A percentile compares a stretch with the other conserved stretches of the same genome.
Evolutionary conservation across 2,113 vertebrate species (phyloP).

Genomic region (Probosciger aterrimus): DNA sequence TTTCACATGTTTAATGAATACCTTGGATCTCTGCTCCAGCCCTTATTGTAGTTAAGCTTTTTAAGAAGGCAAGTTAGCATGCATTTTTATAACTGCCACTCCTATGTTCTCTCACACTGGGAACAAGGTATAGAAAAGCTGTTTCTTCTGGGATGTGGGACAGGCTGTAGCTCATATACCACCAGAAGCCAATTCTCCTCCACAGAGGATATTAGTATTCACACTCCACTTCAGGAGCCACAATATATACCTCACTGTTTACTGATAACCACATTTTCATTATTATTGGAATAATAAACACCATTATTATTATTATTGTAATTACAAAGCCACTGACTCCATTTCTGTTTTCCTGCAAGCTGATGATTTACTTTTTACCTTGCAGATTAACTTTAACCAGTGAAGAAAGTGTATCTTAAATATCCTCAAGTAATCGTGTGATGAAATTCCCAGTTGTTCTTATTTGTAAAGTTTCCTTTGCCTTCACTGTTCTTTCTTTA

Average conservation of each 20-base stretch:
- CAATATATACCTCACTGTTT: rapidly evolving
- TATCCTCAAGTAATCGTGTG: background rate
- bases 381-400: background rate
- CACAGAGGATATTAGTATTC: background rate
- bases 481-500: background rate
- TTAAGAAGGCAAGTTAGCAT: background rate
- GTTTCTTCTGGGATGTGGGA: background rate
- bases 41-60: background rate
- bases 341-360: background rate
- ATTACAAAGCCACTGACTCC: background rate
- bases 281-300: background rate
- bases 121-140: background rate
- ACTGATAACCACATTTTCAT: background rate
- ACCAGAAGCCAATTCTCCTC: background rate
- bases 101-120: background rate
- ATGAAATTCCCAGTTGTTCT: background rate
- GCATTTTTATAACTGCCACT: background rate
- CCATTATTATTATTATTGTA: background rate
- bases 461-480: background rate
- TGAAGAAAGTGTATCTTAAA: background rate
- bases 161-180: background rate
- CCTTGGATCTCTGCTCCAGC: background rate
- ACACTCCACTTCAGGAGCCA: rapidly evolving
- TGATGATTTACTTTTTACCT: background rate
- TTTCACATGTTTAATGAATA: background rate